Conservation (phyloP, 2,113 vertebrate genomes). For the Cairina moschata region DNA sequence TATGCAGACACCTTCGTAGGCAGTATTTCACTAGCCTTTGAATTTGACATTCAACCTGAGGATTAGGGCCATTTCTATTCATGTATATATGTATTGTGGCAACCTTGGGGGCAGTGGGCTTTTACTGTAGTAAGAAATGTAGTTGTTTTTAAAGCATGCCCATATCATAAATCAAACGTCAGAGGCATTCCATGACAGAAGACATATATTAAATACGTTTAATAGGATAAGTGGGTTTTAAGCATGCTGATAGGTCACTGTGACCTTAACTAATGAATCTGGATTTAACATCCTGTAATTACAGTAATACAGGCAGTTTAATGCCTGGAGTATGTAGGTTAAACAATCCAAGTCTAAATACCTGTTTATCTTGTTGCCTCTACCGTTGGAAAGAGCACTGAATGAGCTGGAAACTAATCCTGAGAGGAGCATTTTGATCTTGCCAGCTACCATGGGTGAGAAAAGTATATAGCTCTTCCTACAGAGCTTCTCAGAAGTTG, state of each 20-base stretch:
- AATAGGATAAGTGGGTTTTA: conserved; percentile 52
- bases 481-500: background rate
- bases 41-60: background rate
- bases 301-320: background rate
- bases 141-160: conserved; percentile 28
- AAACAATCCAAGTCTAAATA: background rate
- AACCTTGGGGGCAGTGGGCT: conserved; percentile 18
- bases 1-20: background rate
- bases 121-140: background rate
- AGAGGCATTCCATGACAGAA: background rate
- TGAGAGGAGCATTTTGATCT: background rate
- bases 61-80: background rate
- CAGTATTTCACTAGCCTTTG: background rate
- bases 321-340: background rate
- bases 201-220: conserved; percentile 7
- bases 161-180: conserved; percentile 20
- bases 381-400: background rate
- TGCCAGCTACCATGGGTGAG: background rate
- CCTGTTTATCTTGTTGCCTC: background rate
- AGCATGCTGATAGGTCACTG: conserved; percentile 37
- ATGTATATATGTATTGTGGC: background rate
- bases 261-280: conserved; percentile 58
- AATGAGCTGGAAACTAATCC: background rate
- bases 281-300: conserved; percentile 23
- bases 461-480: background rate